Evolutionary conservation across 2,113 vertebrate species (phyloP), one percentile per base, ranked within the genome.

Genomic region (Peromyscus leucopus): DNA sequence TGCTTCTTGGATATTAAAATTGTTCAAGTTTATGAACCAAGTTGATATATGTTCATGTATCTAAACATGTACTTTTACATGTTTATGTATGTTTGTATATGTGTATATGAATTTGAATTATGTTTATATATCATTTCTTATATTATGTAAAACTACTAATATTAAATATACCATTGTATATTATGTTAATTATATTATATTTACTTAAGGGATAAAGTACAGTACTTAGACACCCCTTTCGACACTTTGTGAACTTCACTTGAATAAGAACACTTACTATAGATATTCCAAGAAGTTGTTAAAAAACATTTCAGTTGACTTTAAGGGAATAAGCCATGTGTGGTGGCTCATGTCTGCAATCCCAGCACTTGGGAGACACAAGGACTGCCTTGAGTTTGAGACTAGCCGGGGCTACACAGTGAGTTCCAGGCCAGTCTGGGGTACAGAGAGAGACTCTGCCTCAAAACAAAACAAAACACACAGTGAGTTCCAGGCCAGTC

Each of bases 241-340:
- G 83, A 59, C 13, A 63, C 9, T 87, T 21, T 80, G 65, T 31
- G 36, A 65, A 67, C 46, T 89, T 59, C 59, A 71, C 11, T 65
- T n/a, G 93, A 93, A 48, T 59, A 39, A 90, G 19, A 88, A 51
- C 17, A 36, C 59, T 97, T 63, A 87, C 33, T 46, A 57, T 12
- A 84, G 55, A 31, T 84, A 79, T 67, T 91, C 71, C 71, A 65
- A 93, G 26, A 78, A 78, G 51, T 33, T 80, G 26, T 82, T 31
- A 76, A 61, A 19, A 74, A 4, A 42, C 28, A 76, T 83, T 63
- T 89, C 46, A 57, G 33, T 79, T 55, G 8, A 91, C 48, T 55
- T 88, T 91, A 67, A 15, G 42, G 33, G 42, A 71, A 13, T 51
- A 87, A 69, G 42, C 42, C 42, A 69, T 69, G 31, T 7, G 1